A percentile compares a stretch with the other conserved stretches of the same genome.
These are phyloP conservation scores for Latrodectus hesperus DNA, from an alignment of 2,888 invertebrate genomes.

Conservation along the genomic window DNA sequence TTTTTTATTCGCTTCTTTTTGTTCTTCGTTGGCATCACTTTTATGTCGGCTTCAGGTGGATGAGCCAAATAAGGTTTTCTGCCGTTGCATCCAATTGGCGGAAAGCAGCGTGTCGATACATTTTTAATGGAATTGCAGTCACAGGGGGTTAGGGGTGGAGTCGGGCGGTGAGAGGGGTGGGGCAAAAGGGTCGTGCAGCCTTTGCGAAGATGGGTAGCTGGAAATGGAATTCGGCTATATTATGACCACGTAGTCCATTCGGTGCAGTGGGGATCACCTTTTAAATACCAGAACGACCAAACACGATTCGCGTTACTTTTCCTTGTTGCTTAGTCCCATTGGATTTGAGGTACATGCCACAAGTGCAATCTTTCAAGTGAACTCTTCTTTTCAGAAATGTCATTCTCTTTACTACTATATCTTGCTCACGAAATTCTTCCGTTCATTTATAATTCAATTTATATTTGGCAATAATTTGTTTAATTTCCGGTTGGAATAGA, in stretches of 20 bases:
- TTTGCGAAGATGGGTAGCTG: slow-evolving; percentile 5
- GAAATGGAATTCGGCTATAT: slow-evolving; percentile 5
- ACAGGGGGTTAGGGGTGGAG: slow-evolving; percentile 18
- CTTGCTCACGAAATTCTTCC: too few relatives aligned
- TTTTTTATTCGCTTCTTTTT: slow-evolving; percentile 2
- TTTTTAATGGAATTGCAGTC: slow-evolving; percentile 44
- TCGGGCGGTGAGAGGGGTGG: slow-evolving; percentile 3
- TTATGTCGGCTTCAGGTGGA: slow-evolving; percentile 2
- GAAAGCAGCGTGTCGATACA: slow-evolving; percentile 20
- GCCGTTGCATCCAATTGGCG: slow-evolving; percentile 3
- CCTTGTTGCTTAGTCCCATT: background rate
- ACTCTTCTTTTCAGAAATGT: too few relatives aligned
- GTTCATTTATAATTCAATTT: too few relatives aligned
- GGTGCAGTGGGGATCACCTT: slow-evolving; percentile 1
- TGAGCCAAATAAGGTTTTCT: background rate
- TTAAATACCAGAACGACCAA: background rate
- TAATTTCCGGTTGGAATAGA: too few relatives aligned
- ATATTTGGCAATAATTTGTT: too few relatives aligned
- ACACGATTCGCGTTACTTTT: background rate
- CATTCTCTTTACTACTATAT: too few relatives aligned
- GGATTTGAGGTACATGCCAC: background rate
- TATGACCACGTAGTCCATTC: slow-evolving; percentile 21
- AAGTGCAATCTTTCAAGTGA: background rate
- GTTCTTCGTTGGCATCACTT: background rate
- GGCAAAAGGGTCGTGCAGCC: slow-evolving; percentile 27